Percentiles rank a stretch among this genome's conserved stretches.
Conservation (phyloP, 2,888 invertebrate species). For the Ormyrus nitidulus region DNA sequence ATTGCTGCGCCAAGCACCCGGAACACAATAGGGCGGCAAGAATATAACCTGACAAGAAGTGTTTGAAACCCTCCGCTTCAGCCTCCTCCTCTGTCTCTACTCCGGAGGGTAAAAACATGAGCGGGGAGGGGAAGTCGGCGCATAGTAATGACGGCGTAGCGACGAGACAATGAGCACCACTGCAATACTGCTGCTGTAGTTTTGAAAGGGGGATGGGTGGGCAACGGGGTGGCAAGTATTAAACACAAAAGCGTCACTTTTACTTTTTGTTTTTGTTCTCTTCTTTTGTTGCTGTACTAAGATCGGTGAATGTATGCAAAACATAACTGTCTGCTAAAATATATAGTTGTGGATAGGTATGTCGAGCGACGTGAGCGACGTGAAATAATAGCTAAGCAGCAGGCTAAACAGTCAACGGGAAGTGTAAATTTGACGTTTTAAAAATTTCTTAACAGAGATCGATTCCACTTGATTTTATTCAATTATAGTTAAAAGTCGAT, state of each 20-base stretch:
- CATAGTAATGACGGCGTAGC: conserved; percentile 39
- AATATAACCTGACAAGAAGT: conserved; percentile 37
- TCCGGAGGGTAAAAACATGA: conserved; percentile 15
- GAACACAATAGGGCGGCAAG: conserved; percentile 28
- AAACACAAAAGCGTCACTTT: conserved; percentile 42
- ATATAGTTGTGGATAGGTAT: too few relatives aligned
- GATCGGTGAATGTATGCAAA: conserved; percentile 47
- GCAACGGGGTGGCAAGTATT: conserved; percentile 34
- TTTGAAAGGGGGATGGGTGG: background rate
- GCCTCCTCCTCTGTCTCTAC: background rate
- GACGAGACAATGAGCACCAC: conserved; percentile 47
- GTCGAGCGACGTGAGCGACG: background rate
- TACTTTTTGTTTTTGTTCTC: background rate
- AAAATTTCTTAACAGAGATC: too few relatives aligned
- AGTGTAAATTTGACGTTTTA: too few relatives aligned
- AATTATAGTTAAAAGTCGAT: too few relatives aligned
- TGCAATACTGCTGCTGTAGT: background rate
- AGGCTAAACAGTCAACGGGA: background rate
- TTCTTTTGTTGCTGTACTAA: background rate
- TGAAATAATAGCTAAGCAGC: background rate
- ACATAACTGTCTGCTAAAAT: conserved; percentile 8
- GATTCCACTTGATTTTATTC: too few relatives aligned
- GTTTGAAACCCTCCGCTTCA: background rate
- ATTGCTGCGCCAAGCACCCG: conserved; percentile 4
- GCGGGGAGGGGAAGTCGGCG: background rate